Evolutionary conservation across 1,140 invertebrate genomes (phyloP), one percentile per base, ranked within the genome.

Genomic region (Ylistrum balloti): DNA sequence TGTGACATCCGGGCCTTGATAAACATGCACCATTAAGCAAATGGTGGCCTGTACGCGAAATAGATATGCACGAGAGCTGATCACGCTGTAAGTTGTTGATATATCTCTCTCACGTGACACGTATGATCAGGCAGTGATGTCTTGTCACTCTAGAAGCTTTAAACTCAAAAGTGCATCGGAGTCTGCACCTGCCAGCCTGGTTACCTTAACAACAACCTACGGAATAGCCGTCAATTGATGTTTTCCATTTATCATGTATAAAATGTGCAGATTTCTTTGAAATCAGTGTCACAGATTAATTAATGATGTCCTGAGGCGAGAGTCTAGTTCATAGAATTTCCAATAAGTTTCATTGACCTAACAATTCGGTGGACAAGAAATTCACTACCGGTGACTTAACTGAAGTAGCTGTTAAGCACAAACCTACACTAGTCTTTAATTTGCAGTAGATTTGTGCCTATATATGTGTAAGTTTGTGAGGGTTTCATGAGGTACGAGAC

Each of bases 1-100:
- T 56, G 45, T 56, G 45, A 56, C 45, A 56, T 56, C 45, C 45
- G 45, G 45, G 45, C 3, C 45, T 22, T 20, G 13, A 22, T 56
- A 56, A 56, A 56, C 45, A 56, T 56, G 45, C 45, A 56, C 45
- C 45, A 56, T 56, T 56, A 56, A 56, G 45, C 45, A 56, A 56
- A 56, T 56, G 45, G 45, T 17, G 45, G 45, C 20, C 45, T 56
- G 45, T 56, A 17, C 17, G 45, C 17, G 45, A 56, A 38, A 38
- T 38, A 38, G 35, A 7, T 20, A 56, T 56, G 45, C 45, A 56
- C 22, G 45, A 56, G 38, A 41, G 38, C 38, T 41, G 38, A 41
- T 10, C 38, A 10, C 38, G 7, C 45, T 56, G 45, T 22, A 20
- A 11, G 22, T 3, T 56, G 22, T 56, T 56, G 45, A 56, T 56